Percentiles rank a stretch among this genome's conserved stretches.
Conservation (phyloP, 1,140 invertebrate species). For the Dendrolimus kikuchii region DNA sequence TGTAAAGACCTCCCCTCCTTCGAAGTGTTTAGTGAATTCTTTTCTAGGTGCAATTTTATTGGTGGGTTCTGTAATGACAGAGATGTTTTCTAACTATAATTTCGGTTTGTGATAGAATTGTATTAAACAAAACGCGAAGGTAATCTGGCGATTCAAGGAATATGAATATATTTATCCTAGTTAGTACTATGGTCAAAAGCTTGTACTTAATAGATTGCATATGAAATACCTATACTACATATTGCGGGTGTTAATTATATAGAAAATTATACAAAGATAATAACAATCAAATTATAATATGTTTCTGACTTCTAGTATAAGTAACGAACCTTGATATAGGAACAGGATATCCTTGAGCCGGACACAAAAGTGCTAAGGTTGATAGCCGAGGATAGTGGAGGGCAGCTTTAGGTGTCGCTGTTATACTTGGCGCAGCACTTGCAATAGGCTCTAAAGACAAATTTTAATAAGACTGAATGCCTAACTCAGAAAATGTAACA, state of each 20-base stretch:
- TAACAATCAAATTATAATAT: too few relatives aligned
- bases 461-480: not conserved
- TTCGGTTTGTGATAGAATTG: too few relatives aligned
- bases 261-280: too few relatives aligned
- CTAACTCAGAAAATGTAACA: not conserved
- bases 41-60: constrained; percentile 79
- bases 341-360: constrained; percentile 79
- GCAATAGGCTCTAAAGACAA: constrained; percentile 73
- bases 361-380: constrained; percentile 75
- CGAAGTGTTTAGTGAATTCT: constrained; percentile 77
- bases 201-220: too few relatives aligned
- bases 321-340: constrained; percentile 79
- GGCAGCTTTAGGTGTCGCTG: constrained; percentile 64
- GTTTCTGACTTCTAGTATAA: constrained; percentile 11
- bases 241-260: too few relatives aligned
- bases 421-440: constrained; percentile 73
- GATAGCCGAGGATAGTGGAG: constrained; percentile 50
- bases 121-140: not conserved
- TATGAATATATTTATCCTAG: not conserved
- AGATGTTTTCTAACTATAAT: constrained; percentile 15
- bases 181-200: too few relatives aligned
- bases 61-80: constrained; percentile 76
- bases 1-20: constrained; percentile 78
- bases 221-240: too few relatives aligned
- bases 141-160: not conserved